Conservation (phyloP, 2,888 invertebrate species). For the Adineta ricciae region DNA sequence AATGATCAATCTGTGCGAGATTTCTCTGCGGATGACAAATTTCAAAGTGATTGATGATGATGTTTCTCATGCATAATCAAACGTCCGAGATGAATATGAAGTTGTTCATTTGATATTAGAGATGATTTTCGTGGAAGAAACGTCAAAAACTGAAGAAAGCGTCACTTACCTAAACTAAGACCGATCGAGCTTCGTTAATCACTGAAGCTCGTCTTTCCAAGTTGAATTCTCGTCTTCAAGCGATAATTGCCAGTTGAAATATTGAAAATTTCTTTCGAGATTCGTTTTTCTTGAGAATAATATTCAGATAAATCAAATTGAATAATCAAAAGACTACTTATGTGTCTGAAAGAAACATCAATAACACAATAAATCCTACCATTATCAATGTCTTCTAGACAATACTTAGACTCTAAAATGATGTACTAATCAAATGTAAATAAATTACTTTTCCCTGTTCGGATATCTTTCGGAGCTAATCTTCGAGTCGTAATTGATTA, state of each 20-base stretch:
- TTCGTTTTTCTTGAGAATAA: neutral
- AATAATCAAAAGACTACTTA: slow-evolving; percentile 7
- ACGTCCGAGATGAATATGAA: neutral
- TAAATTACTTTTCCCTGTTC: neutral
- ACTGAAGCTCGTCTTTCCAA: neutral
- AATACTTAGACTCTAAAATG: neutral
- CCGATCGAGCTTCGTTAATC: neutral
- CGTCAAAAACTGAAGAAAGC: neutral
- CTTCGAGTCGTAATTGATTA: neutral
- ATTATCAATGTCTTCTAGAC: neutral
- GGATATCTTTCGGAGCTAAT: neutral
- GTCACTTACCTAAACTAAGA: neutral
- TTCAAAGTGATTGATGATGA: neutral
- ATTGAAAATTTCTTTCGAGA: neutral
- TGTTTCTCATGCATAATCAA: neutral
- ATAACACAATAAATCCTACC: neutral
- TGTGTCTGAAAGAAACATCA: slow-evolving; percentile 13
- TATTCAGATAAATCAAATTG: neutral
- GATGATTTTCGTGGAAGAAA: neutral
- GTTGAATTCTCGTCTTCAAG: neutral
- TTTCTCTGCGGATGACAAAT: too few species aligned
- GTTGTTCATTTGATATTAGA: neutral
- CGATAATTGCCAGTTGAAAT: neutral
- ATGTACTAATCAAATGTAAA: neutral
- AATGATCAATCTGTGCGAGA: too few species aligned